A percentile compares a stretch with the other conserved stretches of the same genome.
Evolutionary conservation across 2,113 vertebrate species (phyloP).

Genomic region (Orycteropus afer): DNA sequence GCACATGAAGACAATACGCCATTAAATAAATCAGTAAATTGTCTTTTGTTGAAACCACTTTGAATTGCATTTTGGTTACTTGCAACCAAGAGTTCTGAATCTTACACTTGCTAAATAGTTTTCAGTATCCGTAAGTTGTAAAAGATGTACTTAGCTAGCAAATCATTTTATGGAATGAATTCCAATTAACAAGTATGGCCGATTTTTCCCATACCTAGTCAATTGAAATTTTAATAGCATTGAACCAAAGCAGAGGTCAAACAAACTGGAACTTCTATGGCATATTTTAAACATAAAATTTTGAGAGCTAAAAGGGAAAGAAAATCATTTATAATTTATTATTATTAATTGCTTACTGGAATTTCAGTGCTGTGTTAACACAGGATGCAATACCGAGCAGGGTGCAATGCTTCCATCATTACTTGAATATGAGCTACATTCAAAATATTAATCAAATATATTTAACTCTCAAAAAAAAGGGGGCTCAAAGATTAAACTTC

Average conservation of each 20-base stretch:
- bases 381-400: not conserved
- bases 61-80: not conserved
- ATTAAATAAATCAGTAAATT: not conserved
- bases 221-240: slow-evolving; percentile 41
- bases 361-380: not conserved
- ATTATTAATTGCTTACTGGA: not conserved
- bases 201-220: not conserved
- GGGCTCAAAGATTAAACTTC: not conserved
- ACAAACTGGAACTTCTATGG: not conserved
- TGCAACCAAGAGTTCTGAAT: not conserved
- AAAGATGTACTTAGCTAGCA: not conserved
- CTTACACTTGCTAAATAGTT: not conserved
- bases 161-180: slow-evolving; percentile 34
- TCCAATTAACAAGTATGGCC: not conserved
- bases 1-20: not conserved
- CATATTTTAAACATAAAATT: not conserved
- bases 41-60: not conserved
- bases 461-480: not conserved
- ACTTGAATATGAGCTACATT: not conserved
- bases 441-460: not conserved
- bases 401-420: not conserved
- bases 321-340: not conserved
- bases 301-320: not conserved
- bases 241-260: not conserved
- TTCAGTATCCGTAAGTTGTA: not conserved